These are phyloP conservation scores for Pogonomyrmex barbatus DNA, from an alignment of 1,140 invertebrate species.

Conservation along the genomic window DNA sequence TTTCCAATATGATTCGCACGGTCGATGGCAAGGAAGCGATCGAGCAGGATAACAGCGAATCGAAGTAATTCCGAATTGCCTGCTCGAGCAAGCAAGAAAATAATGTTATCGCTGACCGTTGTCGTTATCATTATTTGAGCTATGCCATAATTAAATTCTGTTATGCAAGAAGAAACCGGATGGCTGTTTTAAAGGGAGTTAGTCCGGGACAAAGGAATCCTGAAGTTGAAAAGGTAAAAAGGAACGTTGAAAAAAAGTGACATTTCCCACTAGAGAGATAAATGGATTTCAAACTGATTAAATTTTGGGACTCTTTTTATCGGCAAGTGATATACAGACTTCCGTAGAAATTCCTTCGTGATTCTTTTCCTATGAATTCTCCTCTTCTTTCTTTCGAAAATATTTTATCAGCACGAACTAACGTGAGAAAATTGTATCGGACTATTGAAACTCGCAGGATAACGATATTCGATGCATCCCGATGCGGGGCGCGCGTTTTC, in stretches of 20 bases:
- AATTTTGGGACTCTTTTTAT: background rate
- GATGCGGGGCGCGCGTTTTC: conserved; percentile 1
- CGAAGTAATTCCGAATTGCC: conserved; percentile 44
- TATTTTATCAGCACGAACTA: background rate
- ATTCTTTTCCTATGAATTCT: background rate
- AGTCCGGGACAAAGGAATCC: background rate
- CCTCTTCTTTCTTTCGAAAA: background rate
- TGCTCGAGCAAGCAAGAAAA: conserved; percentile 23
- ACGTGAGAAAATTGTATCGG: background rate
- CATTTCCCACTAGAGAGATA: background rate
- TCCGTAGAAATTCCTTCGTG: background rate
- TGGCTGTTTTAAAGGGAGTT: background rate
- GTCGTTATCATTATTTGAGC: conserved; percentile 40
- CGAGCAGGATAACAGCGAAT: conserved; percentile 38
- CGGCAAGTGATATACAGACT: background rate
- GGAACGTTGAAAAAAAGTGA: background rate
- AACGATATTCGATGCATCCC: conserved; percentile 3
- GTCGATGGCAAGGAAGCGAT: conserved; percentile 21
- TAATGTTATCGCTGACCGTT: conserved; percentile 48
- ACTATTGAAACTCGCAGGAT: background rate
- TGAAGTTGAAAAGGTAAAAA: too few species aligned
- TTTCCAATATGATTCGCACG: conserved; percentile 53
- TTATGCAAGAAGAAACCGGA: conserved; percentile 19
- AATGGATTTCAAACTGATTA: background rate
- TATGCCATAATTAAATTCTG: conserved; percentile 5